Conservation (phyloP, 2,888 invertebrate genomes). For the Smittia sp. region DNA sequence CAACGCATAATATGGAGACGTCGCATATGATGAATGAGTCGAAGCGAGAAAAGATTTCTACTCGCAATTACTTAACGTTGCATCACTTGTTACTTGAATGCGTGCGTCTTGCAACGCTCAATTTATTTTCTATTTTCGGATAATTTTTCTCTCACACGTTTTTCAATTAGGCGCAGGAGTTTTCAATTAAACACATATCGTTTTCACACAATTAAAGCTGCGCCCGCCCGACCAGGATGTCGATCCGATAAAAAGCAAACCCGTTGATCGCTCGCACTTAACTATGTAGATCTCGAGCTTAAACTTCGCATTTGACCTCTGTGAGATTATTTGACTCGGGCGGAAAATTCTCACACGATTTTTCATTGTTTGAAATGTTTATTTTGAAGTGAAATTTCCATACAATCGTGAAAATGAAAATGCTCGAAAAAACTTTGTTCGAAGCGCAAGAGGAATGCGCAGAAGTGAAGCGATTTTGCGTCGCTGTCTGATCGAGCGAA, state of each 20-base stretch:
- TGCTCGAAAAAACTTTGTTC: background rate
- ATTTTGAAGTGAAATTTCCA: background rate
- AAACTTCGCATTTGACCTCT: conserved; percentile 36
- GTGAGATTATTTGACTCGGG: background rate
- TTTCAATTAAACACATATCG: background rate
- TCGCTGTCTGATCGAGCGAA: conserved; percentile 13
- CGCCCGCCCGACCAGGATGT: conserved; percentile 13
- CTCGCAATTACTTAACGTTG: background rate
- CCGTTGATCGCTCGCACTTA: conserved; percentile 16
- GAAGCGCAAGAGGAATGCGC: background rate
- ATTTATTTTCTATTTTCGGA: too few species aligned
- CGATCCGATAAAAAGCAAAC: background rate
- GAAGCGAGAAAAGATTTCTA: background rate
- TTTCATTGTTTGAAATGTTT: background rate
- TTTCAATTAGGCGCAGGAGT: background rate
- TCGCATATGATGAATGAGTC: background rate
- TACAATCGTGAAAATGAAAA: conserved; percentile 20
- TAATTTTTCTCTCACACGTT: background rate
- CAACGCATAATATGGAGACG: background rate
- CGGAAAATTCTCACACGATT: background rate
- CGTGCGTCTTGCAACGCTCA: too few species aligned
- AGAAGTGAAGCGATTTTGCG: conserved; percentile 20
- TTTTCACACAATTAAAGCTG: background rate
- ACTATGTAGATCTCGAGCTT: conserved; percentile 17
- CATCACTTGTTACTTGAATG: background rate